Percentiles rank a stretch among this genome's conserved stretches.
Evolutionary conservation across 2,113 vertebrate species (phyloP).

Genomic region (Coregonus clupeaformis): DNA sequence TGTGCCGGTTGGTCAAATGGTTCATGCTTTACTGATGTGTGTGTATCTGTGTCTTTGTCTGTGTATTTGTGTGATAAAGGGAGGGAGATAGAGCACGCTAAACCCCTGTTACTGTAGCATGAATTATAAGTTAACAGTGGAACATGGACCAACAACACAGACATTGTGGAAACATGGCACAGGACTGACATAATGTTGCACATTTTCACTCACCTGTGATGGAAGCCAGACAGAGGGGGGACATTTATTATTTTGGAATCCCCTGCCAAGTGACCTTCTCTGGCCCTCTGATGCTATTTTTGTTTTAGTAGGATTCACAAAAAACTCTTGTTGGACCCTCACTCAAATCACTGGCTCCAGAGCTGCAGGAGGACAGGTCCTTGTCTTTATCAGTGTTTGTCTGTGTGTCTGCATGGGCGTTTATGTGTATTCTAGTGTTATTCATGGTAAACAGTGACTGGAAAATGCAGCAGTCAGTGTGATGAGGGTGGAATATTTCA

Average conservation of each 20-base stretch:
- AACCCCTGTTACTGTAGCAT: background rate
- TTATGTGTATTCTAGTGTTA: background rate
- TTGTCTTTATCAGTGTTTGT: background rate
- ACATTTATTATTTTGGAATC: background rate
- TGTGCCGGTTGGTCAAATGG: background rate
- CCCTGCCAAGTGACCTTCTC: background rate
- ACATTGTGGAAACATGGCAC: background rate
- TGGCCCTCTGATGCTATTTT: background rate
- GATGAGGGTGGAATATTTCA: too few species aligned
- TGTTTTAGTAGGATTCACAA: constrained; percentile 1
- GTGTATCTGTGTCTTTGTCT: background rate
- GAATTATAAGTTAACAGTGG: background rate
- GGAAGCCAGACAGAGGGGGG: background rate
- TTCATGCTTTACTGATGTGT: background rate
- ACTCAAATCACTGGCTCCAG: too few species aligned
- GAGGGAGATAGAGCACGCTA: background rate
- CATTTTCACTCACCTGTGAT: background rate
- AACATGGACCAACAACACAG: too few species aligned
- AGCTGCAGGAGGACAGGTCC: background rate
- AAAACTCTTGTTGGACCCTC: background rate
- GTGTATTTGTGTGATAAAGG: background rate
- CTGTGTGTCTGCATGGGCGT: background rate
- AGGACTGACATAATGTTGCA: background rate
- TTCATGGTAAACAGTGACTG: background rate
- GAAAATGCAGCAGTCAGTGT: too few species aligned